These are phyloP conservation scores for Quadriops clusia DNA, from an alignment of 2,888 invertebrate species.

Conservation along the genomic window DNA sequence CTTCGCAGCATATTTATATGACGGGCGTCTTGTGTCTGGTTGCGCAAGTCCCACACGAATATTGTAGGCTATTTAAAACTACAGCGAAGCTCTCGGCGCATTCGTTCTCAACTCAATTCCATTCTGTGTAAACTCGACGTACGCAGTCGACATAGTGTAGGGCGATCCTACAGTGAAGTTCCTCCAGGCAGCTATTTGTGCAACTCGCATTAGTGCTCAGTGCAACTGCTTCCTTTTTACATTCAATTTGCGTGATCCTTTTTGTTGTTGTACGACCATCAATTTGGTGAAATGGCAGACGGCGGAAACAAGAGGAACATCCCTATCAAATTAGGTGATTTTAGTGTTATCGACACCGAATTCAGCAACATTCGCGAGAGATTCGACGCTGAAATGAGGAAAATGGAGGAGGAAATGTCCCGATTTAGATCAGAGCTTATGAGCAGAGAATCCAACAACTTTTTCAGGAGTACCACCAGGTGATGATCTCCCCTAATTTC, in stretches of 20 bases:
- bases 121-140: no score
- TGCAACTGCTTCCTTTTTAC: neutral
- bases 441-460: conserved; percentile 84
- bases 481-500: conserved; percentile 31
- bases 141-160: conserved; percentile 1
- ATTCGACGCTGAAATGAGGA: conserved; percentile 93
- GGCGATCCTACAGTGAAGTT: no score
- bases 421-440: conserved; percentile 86
- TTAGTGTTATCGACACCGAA: conserved; percentile 92
- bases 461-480: conserved; percentile 84
- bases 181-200: no score
- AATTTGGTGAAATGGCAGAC: conserved; percentile 58
- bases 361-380: conserved; percentile 91
- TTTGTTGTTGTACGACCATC: neutral
- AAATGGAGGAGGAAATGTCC: conserved; percentile 98
- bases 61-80: conserved; percentile 30
- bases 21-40: no score
- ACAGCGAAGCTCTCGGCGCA: conserved; percentile 19
- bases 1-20: no score
- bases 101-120: conserved; percentile 7
- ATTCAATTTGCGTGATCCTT: neutral
- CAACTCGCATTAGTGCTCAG: conserved; percentile 3
- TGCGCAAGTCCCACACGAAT: conserved; percentile 28
- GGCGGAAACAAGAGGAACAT: conserved; percentile 77
- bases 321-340: conserved; percentile 87